Evolutionary conservation across 2,797 vertebrate species (phyloP).

Genomic region (Thunnus albacares): DNA sequence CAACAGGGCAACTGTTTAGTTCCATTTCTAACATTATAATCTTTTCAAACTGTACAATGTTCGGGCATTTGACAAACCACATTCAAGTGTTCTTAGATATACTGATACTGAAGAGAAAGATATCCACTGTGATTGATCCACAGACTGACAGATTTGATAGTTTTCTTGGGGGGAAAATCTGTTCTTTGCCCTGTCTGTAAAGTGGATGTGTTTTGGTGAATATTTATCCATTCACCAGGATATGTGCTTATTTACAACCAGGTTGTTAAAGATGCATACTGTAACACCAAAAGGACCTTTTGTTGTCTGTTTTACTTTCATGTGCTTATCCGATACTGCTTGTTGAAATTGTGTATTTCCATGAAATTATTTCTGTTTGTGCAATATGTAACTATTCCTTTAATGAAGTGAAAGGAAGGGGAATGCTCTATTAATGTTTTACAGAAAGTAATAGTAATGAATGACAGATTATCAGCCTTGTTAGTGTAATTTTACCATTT

Average conservation of each 20-base stretch:
- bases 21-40: slow-evolving; percentile 28
- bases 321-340: slow-evolving; percentile 41
- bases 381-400: slow-evolving; percentile 72
- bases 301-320: slow-evolving; percentile 26
- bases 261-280: slow-evolving; percentile 32
- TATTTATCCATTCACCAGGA: slow-evolving; percentile 33
- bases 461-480: slow-evolving; percentile 49
- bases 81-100: slow-evolving; percentile 48
- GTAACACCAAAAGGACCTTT: slow-evolving; percentile 60
- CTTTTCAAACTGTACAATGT: slow-evolving; percentile 18
- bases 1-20: slow-evolving; percentile 31
- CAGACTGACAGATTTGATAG: slow-evolving; percentile 11
- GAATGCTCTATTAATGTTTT: slow-evolving; percentile 25
- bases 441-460: slow-evolving; percentile 27
- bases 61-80: slow-evolving; percentile 39
- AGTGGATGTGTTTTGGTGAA: neutral
- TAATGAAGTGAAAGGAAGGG: slow-evolving; percentile 49
- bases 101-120: slow-evolving; percentile 31
- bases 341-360: slow-evolving; percentile 43
- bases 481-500: slow-evolving; percentile 56
- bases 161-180: slow-evolving; percentile 12
- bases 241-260: slow-evolving; percentile 17
- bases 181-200: slow-evolving; percentile 9
- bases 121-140: slow-evolving; percentile 43
- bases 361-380: slow-evolving; percentile 68